Evolutionary conservation across 2,888 invertebrate genomes (phyloP), one percentile per base, ranked within the genome.

Genomic region (Agrotis clavis): DNA sequence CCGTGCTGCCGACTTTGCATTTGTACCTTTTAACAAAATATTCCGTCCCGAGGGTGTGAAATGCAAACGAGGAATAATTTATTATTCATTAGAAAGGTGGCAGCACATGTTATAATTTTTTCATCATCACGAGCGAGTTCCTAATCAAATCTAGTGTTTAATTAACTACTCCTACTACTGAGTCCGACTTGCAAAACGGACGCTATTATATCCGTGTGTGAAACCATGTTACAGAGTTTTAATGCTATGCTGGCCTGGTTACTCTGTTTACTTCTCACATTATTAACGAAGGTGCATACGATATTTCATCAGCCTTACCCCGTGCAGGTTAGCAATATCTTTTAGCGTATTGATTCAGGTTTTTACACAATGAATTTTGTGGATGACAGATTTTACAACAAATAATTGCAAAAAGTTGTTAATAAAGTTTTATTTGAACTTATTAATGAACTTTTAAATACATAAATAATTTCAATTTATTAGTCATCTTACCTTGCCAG

Each of bases 11-110:
- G 60, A 54, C 65, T 68, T 19, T 7, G 13, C 68, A 68, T 68
- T 68, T 50, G 35, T 50, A 63, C 45, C 30, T 30, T 30, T 30
- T 35, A 66, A 66, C 73, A 66, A 57, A 66, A 59, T 35, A 54
- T 25, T 47, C 19, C 25, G 65, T 63, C 74, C 48, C 79, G 9
- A 1, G 48, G 21, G 80, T 54, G 62, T 63, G 45, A 73, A 61
- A 18, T 63, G 67, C 80, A 79, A 50, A 50, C 35, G 19, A 67
- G 74, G 30, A 59, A 77, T 79, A 56, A 57, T 61, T 56, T 62
- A 66, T 45, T 48, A 73, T 60, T 30, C 59, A 54, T 5, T 35
- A 11, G 11, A 59, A 63, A 78, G 53, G 51, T 50, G 41, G 18
- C 50, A 21, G 50, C 45, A 64, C 54, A 21, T 65, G 47, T 18